Percentiles rank a stretch among this genome's conserved stretches.
phyloP scores from a whole-genome alignment of 2,797 vertebrate species.

The Cercopithecus neglectus region DNA sequence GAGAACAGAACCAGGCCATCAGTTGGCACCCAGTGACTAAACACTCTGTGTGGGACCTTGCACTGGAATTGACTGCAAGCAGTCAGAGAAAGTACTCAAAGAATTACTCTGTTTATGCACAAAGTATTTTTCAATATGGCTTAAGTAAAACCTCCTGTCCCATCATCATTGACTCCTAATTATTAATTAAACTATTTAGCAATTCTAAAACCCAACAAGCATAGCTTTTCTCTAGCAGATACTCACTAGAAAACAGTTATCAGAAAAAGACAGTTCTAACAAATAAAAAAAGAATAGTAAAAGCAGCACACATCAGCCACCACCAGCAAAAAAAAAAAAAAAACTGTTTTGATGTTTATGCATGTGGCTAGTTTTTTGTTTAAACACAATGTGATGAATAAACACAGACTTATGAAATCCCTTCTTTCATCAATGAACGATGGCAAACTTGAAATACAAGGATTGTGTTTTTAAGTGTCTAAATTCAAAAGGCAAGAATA shows the following conservation, averaged over 20 bases:
- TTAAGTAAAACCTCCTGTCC: not conserved
- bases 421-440: conserved; percentile 75
- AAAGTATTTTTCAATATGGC: not conserved
- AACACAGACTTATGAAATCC: conserved; percentile 71
- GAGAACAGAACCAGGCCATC: not conserved
- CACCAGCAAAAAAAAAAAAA: not conserved
- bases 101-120: not conserved
- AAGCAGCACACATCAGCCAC: conserved; percentile 51
- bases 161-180: not conserved
- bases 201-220: not conserved
- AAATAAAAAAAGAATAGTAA: conserved; percentile 33
- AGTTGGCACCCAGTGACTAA: not conserved
- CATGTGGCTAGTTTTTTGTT: conserved; percentile 67
- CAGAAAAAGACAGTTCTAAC: conserved; percentile 54
- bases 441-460: conserved; percentile 56
- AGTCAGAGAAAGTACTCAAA: not conserved
- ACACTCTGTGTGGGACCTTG: not conserved
- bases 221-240: not conserved
- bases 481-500: conserved; percentile 53
- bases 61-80: not conserved
- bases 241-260: conserved; percentile 60
- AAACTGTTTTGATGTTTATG: conserved; percentile 64
- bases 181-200: not conserved
- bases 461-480: conserved; percentile 46
- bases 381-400: conserved; percentile 75